phyloP scores from a whole-genome alignment of 2,113 vertebrate genomes.

The Tragelaphus strepsiceros region DNA sequence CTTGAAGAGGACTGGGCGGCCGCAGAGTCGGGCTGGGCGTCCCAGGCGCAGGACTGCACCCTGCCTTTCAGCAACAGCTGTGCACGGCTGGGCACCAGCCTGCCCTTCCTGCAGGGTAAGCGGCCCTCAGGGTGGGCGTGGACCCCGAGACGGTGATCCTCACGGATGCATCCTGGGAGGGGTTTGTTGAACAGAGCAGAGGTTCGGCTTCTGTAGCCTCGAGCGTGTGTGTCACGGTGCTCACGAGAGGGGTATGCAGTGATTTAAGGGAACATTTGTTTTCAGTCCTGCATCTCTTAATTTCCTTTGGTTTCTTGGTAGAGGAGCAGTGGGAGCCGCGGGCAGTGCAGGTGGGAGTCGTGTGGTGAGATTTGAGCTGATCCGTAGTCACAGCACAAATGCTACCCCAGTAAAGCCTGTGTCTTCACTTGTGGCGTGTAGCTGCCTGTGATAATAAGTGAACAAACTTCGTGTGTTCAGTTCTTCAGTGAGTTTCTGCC shows the following conservation, averaged over 20 bases:
- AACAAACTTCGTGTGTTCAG: background rate
- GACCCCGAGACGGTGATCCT: background rate
- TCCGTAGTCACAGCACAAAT: background rate
- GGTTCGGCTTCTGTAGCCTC: background rate
- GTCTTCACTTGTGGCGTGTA: rapidly evolving
- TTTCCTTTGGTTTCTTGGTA: background rate
- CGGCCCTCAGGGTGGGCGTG: conserved; percentile 84
- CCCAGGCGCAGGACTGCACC: conserved; percentile 76
- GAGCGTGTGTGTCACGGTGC: background rate
- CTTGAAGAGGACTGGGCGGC: conserved; percentile 90
- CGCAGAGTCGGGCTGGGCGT: conserved; percentile 76
- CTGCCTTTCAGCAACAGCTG: conserved; percentile 88
- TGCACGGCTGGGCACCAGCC: conserved; percentile 86
- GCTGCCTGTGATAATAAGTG: background rate
- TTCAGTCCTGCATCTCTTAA: background rate
- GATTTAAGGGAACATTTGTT: background rate
- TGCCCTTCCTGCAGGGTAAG: conserved; percentile 92
- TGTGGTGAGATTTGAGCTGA: background rate
- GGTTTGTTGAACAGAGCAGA: background rate
- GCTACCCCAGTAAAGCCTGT: background rate
- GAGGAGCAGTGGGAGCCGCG: rapidly evolving
- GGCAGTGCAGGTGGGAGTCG: background rate
- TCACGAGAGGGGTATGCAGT: no score
- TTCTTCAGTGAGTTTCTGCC: background rate
- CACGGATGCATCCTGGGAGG: background rate